Evolutionary conservation across 2,888 invertebrate genomes (phyloP).

Genomic region (Aphidoletes aphidimyza): DNA sequence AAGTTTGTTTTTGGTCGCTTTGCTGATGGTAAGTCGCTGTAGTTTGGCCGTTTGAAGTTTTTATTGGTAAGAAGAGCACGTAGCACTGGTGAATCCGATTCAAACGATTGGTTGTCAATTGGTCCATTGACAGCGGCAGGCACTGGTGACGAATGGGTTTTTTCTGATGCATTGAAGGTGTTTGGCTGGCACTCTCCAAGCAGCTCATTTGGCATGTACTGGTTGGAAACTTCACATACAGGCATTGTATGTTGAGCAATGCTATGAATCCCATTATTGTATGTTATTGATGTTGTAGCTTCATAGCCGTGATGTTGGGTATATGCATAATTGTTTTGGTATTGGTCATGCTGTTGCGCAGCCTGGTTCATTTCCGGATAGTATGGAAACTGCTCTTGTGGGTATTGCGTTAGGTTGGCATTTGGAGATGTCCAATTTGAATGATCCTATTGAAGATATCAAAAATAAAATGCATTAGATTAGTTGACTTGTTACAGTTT

Average conservation of each 20-base stretch:
- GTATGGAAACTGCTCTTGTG: neutral
- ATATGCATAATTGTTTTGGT: slow-evolving; percentile 4
- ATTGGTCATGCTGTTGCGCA: neutral
- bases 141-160: neutral
- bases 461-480: neutral
- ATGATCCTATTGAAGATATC: neutral
- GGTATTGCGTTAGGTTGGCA: neutral
- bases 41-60: slow-evolving; percentile 65
- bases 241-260: neutral
- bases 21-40: slow-evolving; percentile 57
- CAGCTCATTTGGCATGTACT: neutral
- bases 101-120: neutral
- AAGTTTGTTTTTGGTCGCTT: slow-evolving; percentile 22
- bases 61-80: slow-evolving; percentile 70
- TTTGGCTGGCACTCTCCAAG: slow-evolving; percentile 2
- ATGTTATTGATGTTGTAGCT: no score
- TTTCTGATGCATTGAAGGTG: neutral
- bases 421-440: neutral
- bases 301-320: neutral
- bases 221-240: neutral
- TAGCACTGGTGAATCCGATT: slow-evolving; percentile 68
- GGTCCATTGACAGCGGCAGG: neutral
- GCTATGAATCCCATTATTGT: neutral
- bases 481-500: neutral
- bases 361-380: neutral